Evolutionary conservation across 2,888 invertebrate genomes (phyloP), one percentile per base, ranked within the genome.

Genomic region (Ceramica pisi): DNA sequence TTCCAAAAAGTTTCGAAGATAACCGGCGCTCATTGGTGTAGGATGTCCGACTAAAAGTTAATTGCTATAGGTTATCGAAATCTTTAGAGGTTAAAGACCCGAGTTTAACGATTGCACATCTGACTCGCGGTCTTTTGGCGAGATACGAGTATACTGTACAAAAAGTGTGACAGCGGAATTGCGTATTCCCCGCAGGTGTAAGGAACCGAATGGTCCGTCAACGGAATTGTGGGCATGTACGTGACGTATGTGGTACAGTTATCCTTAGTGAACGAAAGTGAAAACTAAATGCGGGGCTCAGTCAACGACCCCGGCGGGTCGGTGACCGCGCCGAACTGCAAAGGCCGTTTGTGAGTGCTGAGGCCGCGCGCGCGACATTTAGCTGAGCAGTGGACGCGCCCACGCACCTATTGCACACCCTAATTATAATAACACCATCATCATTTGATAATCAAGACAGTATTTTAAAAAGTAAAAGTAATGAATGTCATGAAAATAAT

Each of bases 211-310:
- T 86, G 82, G 86, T 80, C 86, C 85, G 80, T 74, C 78, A 79
- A 79, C 90, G 83, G 86, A 88, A 88, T 89, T 85, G 91, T 91
- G 90, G 89, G 90, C 90, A 89, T 90, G 91, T 90, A 92, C 90
- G 92, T 94, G 94, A 94, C 94, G 93, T 94, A 91, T 92, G 90
- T 92, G 92, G 92, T 94, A 95, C 95, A 94, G 95, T 95, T 96
- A 96, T 96, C 95, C 96, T 96, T 95, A 94, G 94, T 92, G 90
- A 95, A 95, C 92, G 96, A 96, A 96, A 96, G 96, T 96, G 96
- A 96, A 96, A 96, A 95, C 94, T 94, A 94, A 94, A 94, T 93
- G 94, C 93, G 92, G 41, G 93, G 93, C 87, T 87, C 92, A 95
- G 95, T 94, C 95, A 93, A 89, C 91, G 94, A 95, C 92, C 95